These are phyloP conservation scores for Australoheros scitulus DNA, from an alignment of 2,113 vertebrate genomes.

Conservation along the genomic window DNA sequence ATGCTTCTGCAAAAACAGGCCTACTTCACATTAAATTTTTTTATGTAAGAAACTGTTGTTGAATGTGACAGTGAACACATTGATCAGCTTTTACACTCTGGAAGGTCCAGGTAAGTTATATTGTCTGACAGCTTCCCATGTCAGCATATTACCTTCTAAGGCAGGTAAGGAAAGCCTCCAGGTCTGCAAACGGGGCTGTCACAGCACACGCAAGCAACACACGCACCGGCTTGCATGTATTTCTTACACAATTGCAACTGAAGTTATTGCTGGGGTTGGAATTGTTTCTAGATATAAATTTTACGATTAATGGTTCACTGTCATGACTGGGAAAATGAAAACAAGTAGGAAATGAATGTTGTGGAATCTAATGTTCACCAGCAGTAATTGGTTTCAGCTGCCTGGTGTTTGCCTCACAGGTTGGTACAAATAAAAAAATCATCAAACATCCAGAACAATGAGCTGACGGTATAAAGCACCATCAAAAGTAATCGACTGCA, in stretches of 20 bases:
- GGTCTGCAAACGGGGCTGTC: background rate
- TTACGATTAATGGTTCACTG: conserved; percentile 31
- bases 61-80: background rate
- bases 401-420: conserved; percentile 63
- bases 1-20: no score
- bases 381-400: conserved; percentile 67
- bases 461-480: conserved; percentile 26
- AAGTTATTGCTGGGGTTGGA: background rate
- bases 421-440: conserved; percentile 60
- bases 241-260: background rate
- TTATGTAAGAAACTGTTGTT: no score
- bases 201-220: background rate
- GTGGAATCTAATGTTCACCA: conserved; percentile 25
- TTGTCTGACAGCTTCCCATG: background rate
- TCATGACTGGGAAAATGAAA: conserved; percentile 28
- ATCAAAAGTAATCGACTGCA: conserved; percentile 37
- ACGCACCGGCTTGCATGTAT: background rate
- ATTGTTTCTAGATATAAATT: conserved; percentile 6
- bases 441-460: conserved; percentile 47
- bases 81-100: background rate
- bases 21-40: no score
- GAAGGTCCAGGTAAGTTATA: background rate
- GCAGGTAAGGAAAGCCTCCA: no score
- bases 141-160: background rate
- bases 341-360: conserved; percentile 39